Evolutionary conservation across 2,888 invertebrate genomes (phyloP), one percentile per base, ranked within the genome.

Genomic region (Lydus trimaculatus): DNA sequence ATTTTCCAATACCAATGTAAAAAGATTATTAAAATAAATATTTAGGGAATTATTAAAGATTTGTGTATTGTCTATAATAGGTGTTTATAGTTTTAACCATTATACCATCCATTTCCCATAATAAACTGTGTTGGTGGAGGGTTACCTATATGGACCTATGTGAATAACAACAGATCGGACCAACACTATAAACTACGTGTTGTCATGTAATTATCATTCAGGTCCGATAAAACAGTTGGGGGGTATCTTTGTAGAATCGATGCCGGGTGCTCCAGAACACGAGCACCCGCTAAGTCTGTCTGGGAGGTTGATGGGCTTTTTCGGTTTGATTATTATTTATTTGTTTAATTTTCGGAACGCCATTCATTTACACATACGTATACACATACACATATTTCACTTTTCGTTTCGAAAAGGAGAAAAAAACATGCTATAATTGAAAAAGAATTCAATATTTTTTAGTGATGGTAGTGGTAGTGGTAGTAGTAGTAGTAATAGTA

Each of bases 181-280:
- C 74, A 73, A 77, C 76, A 75, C 81, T 75, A 83, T 84, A 84
- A 83, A 84, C 82, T 82, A 83, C 80, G 81, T 82, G 83, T 84
- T 83, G 83, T 84, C 84, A 80, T 82, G 84, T 83, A 84, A 84
- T 84, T 84, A 84, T 81, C 83, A 82, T 83, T 81, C 78, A 75
- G 79, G 76, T 80, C 80, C 83, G 83, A 83, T 83, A 83, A 84
- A 83, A 81, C 76, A 73, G 78, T 75, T 75, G 81, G 83, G 80
- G 81, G 82, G 82, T 79, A 78, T 79, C 82, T 83, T 84, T 83
- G 82, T 77, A 79, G 78, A 72, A 66, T 61, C 65, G 66, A 73
- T 73, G 80, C 84, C 84, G 84, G 84, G 84, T 84, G 84, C 83
- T 77, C 82, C 79, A 78, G 80, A 82, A 83, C 83, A 83, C 81